Conservation (phyloP, 2,888 invertebrate species). For the Drosophila nr. perissopoda region DNA sequence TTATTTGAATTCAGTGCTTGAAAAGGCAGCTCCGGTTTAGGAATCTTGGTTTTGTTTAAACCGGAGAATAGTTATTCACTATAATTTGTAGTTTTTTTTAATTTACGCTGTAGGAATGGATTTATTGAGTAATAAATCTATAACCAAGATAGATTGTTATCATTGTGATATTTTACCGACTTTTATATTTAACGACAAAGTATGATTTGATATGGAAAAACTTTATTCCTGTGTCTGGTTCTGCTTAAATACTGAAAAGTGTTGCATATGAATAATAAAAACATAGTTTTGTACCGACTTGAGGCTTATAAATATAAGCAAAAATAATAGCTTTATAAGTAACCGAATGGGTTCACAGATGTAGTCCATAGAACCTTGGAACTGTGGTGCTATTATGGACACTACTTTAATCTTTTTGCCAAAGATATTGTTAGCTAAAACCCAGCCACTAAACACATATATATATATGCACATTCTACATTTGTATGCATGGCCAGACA, state of each 20-base stretch:
- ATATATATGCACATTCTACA: constrained; percentile 6
- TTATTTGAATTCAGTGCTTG: not conserved
- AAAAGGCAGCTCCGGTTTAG: not conserved
- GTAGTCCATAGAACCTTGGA: not conserved
- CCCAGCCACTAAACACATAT: constrained; percentile 15
- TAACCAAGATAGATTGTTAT: not conserved
- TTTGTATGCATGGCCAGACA: constrained; percentile 33
- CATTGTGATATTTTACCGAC: not conserved
- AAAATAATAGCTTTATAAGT: not conserved
- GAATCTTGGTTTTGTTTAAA: not conserved
- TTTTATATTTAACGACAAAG: not conserved
- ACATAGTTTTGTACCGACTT: not conserved
- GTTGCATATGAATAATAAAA: not conserved
- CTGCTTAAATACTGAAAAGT: not conserved
- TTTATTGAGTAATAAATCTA: not conserved
- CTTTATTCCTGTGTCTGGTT: not conserved
- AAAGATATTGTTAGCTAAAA: constrained; percentile 34
- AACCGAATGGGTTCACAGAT: too few species aligned
- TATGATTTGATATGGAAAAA: not conserved
- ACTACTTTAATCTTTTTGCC: constrained; percentile 9
- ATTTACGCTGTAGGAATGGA: not conserved
- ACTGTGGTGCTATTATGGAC: constrained; percentile 1
- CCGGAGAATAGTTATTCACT: not conserved
- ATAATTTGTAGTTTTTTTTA: not conserved
- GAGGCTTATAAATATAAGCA: not conserved